Conservation (phyloP, 1,140 invertebrate genomes). For the Saccostrea cuccullata region DNA sequence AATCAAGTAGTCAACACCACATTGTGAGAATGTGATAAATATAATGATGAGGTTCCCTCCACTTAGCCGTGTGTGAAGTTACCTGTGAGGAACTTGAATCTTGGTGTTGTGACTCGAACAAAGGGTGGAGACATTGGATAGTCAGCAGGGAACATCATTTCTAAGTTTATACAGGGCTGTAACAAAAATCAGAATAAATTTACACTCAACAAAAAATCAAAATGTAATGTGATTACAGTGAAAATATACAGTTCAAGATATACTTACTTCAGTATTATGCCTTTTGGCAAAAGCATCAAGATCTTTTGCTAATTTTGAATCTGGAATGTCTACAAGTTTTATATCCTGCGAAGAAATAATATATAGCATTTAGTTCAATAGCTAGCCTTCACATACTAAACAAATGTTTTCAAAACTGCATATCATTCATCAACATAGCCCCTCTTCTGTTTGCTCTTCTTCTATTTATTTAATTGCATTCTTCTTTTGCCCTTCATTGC, state of each 20-base stretch:
- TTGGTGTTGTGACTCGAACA: conserved; percentile 71
- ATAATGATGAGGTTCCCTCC: too few relatives aligned
- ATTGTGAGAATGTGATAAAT: too few relatives aligned
- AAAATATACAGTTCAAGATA: neutral
- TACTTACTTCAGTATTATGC: conserved; percentile 69
- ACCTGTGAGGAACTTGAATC: conserved; percentile 76
- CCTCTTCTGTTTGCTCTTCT: too few relatives aligned
- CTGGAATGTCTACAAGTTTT: conserved; percentile 70
- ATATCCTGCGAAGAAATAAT: conserved; percentile 68
- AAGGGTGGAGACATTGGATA: conserved; percentile 75
- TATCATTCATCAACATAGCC: too few relatives aligned
- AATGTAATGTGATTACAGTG: too few relatives aligned
- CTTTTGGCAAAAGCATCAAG: conserved; percentile 65
- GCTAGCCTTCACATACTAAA: too few relatives aligned
- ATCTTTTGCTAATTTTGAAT: conserved; percentile 69
- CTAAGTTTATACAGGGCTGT: conserved; percentile 71
- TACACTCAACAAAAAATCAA: too few relatives aligned
- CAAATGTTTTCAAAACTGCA: too few relatives aligned
- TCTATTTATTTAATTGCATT: too few relatives aligned
- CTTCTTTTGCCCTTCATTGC: too few relatives aligned
- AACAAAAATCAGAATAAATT: conserved; percentile 43
- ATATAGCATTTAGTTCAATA: neutral
- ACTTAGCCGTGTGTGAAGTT: neutral
- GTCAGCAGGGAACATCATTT: conserved; percentile 75
- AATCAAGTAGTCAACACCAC: too few relatives aligned